A percentile compares a stretch with the other conserved stretches of the same genome.
Evolutionary conservation across 2,797 vertebrate species (phyloP).

Genomic region (Sebastes oblongus): DNA sequence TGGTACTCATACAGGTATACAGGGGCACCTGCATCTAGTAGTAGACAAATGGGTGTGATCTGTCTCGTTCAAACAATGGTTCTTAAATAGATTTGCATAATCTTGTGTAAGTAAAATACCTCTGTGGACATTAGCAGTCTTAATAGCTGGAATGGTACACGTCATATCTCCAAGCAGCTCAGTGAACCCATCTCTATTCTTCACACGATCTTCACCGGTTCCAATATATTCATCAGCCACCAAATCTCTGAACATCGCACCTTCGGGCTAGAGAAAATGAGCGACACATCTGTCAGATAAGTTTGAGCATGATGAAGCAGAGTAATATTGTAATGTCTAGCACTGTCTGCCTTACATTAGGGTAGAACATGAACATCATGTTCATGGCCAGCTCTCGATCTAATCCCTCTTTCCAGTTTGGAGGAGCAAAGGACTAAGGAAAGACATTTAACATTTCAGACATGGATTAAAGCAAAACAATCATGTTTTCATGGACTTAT

Average conservation of each 20-base stretch:
- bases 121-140: constrained; percentile 82
- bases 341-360: constrained; percentile 65
- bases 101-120: constrained; percentile 68
- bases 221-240: constrained; percentile 80
- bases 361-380: background rate
- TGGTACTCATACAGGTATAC: constrained; percentile 90
- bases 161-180: constrained; percentile 77
- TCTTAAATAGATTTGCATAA: background rate
- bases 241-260: constrained; percentile 36
- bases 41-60: background rate
- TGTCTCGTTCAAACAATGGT: background rate
- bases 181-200: constrained; percentile 78
- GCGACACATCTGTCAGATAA: background rate
- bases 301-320: background rate
- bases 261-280: constrained; percentile 52
- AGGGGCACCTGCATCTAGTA: constrained; percentile 75
- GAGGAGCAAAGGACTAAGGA: constrained; percentile 51
- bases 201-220: constrained; percentile 56
- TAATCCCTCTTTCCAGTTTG: constrained; percentile 79
- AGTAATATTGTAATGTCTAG: background rate
- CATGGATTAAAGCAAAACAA: background rate
- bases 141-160: constrained; percentile 77
- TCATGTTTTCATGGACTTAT: too few species aligned
- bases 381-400: constrained; percentile 46
- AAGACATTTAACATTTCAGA: constrained; percentile 8